Base-by-base conservation (phyloP, 2,797 vertebrate genomes). In the Meriones psammophilus region DNA sequence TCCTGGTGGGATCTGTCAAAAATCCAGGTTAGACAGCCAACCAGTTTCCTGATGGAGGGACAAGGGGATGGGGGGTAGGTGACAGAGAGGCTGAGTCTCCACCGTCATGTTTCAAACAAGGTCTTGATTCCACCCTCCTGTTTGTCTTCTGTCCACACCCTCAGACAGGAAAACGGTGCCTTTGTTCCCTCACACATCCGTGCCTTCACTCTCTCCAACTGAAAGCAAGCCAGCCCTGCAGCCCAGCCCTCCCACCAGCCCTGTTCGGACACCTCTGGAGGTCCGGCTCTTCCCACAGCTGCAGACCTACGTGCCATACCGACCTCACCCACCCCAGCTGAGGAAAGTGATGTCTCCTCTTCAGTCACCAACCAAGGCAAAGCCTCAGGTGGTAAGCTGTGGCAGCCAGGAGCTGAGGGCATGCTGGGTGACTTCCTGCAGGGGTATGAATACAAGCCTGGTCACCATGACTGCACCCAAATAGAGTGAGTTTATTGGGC, bases 81-180 rank as follows among this genome's bases (percentile, higher is more conserved):
- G 50, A 50, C 22, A 5, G 24, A 71, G 33, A 28, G 18, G 42
- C 14, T 0, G 0, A 33, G 22, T 76, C 46, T 87, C 46, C 3
- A 0, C 69, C 90, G 62, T 7, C 39, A 17, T 28, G 7, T 15
- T 17, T 36, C 42, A 60, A 91, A 80, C 22, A 33, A 26, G 8
- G 8, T 74, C 87, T 91, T 79, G 33, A 73, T 68, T 86, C 62
- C 33, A 87, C 42, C 8, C n/a, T 26, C 0, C 42, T 64, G 88
- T 71, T 5, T 2, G 89, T 50, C 89, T 50, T 95, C 24, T 71
- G 0, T 96, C 0, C 96, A 71, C 97, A 1, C 96, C 79, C 98
- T 97, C 98, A 99, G 99, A 99, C 98, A 99, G 99, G 98, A 99
- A 99, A 99, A 99, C 98, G 97, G 99, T 99, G 99, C 99, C 99